Conservation (phyloP, 1,140 invertebrate species). For the Drosophila fuyamai region DNA sequence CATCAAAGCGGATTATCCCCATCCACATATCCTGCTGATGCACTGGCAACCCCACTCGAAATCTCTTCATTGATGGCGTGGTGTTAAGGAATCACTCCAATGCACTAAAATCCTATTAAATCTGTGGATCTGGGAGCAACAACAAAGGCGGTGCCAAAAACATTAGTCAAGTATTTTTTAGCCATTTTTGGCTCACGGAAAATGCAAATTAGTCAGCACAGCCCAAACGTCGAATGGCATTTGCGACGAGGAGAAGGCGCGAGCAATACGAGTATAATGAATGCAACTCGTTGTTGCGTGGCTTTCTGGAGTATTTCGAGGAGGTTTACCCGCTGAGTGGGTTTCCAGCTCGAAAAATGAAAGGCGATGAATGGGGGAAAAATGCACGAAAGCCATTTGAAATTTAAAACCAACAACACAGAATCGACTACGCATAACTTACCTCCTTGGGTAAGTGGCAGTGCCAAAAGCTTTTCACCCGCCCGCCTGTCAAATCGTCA, state of each 20-base stretch:
- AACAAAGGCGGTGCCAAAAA: constrained; percentile 45
- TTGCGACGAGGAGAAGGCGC: neutral
- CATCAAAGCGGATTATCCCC: constrained; percentile 31
- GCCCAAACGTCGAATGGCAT: constrained; percentile 29
- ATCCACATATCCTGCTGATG: constrained; percentile 18
- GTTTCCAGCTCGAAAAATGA: constrained; percentile 28
- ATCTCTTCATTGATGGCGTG: constrained; percentile 29
- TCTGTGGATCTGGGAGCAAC: constrained; percentile 36
- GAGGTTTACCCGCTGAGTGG: constrained; percentile 19
- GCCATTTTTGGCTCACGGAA: constrained; percentile 64
- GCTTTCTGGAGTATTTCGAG: constrained; percentile 47
- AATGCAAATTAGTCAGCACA: constrained; percentile 67
- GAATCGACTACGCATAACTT: constrained; percentile 70
- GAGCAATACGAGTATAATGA: constrained; percentile 51
- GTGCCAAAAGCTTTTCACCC: constrained; percentile 49
- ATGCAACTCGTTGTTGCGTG: constrained; percentile 67
- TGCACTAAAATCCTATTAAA: constrained; percentile 75
- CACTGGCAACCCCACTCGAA: neutral
- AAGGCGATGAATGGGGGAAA: constrained; percentile 14
- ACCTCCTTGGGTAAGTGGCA: constrained; percentile 46
- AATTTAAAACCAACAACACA: constrained; percentile 62
- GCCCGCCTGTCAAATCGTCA: constrained; percentile 63
- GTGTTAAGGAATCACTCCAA: constrained; percentile 69
- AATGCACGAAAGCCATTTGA: constrained; percentile 51
- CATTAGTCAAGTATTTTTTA: constrained; percentile 72